Conservation (phyloP, 1,140 invertebrate genomes). For the Heterodera schachtii region DNA sequence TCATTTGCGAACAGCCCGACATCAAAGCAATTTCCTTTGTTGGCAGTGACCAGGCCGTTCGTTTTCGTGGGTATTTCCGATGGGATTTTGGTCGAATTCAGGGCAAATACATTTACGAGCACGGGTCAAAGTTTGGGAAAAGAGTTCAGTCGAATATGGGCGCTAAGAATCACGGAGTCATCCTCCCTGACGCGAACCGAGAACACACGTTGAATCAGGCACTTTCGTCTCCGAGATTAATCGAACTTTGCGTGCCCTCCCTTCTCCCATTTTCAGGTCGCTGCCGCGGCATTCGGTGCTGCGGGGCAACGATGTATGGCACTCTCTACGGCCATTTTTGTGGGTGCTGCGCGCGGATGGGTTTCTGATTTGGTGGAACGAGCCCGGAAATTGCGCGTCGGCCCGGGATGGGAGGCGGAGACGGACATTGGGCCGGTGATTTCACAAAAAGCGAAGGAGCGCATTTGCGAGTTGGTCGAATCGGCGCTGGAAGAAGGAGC, state of each 20-base stretch:
- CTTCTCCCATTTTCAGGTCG: slow-evolving; percentile 68
- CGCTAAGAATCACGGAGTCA: slow-evolving; percentile 96
- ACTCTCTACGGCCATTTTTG: slow-evolving; percentile 91
- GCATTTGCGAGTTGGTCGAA: slow-evolving; percentile 84
- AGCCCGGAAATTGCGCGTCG: slow-evolving; percentile 77
- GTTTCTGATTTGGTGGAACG: slow-evolving; percentile 79
- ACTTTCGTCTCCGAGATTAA: slow-evolving; percentile 34
- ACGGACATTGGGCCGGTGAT: slow-evolving; percentile 98
- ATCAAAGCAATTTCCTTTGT: slow-evolving; percentile 98
- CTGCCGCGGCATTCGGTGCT: slow-evolving; percentile 91
- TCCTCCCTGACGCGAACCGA: slow-evolving; percentile 96
- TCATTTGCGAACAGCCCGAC: slow-evolving; percentile 92
- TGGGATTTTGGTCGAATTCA: slow-evolving; percentile 62
- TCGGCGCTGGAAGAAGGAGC: slow-evolving; percentile 87
- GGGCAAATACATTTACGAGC: slow-evolving; percentile 93
- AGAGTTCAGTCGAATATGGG: slow-evolving; percentile 98
- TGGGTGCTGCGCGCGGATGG: slow-evolving; percentile 91
- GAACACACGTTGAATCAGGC: slow-evolving; percentile 76
- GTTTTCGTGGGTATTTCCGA: slow-evolving; percentile 20
- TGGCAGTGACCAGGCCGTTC: slow-evolving; percentile 86
- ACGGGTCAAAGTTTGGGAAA: slow-evolving; percentile 86
- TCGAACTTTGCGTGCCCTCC: background rate
- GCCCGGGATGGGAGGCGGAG: slow-evolving; percentile 74
- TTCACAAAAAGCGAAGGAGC: slow-evolving; percentile 83
- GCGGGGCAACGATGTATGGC: slow-evolving; percentile 95